Conservation (phyloP, 2,797 vertebrate species). For the Rhynchonycteris naso region DNA sequence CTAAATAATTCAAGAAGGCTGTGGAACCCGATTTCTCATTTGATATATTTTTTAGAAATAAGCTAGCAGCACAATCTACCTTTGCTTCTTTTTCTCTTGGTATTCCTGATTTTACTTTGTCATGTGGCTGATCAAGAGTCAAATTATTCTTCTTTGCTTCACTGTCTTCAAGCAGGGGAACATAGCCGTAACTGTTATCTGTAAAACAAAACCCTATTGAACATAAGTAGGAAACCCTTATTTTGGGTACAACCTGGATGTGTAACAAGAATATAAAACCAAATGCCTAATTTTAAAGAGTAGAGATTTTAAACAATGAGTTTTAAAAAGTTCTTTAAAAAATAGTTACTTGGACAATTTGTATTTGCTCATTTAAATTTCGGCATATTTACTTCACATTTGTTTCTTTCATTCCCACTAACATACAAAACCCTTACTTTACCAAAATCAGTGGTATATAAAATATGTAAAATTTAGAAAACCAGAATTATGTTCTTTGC, state of each 20-base stretch:
- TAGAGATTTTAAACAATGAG: constrained; percentile 17
- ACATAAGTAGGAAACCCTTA: constrained; percentile 39
- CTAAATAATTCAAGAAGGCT: constrained; percentile 31
- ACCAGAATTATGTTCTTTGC: constrained; percentile 8
- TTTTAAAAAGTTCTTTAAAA: constrained; percentile 45
- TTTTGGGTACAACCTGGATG: constrained; percentile 45
- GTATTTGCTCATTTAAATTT: constrained; percentile 4
- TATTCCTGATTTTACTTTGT: constrained; percentile 86
- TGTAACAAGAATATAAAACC: constrained; percentile 42
- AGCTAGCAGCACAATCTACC: constrained; percentile 76
- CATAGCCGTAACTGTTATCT: constrained; percentile 88
- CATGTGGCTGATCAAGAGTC: constrained; percentile 88
- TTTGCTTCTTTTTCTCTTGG: constrained; percentile 89
- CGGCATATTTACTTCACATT: not conserved
- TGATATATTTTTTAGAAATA: constrained; percentile 40
- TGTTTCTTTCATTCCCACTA: constrained; percentile 2
- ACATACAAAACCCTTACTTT: constrained; percentile 29
- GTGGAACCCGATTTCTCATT: constrained; percentile 48
- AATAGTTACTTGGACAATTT: constrained; percentile 53
- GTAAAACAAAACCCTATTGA: constrained; percentile 79
- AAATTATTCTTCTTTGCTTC: constrained; percentile 86
- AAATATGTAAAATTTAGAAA: constrained; percentile 55
- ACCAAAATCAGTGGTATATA: not conserved
- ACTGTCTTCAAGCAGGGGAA: constrained; percentile 81
- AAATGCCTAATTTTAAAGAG: constrained; percentile 47